These are phyloP conservation scores for Drosophila seguyi DNA, from an alignment of 1,140 invertebrate genomes.

Conservation along the genomic window DNA sequence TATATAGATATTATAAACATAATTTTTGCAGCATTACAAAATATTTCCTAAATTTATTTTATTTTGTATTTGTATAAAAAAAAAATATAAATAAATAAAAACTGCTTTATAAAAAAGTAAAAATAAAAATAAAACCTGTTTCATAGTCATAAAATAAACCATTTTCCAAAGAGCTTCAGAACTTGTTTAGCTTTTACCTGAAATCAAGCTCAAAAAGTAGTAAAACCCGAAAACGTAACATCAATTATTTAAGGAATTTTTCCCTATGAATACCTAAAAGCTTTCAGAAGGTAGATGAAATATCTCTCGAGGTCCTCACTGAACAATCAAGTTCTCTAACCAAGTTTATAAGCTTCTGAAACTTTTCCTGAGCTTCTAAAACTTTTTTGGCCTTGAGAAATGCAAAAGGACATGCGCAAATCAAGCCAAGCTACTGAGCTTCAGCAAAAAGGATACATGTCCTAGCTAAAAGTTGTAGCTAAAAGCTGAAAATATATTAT, in stretches of 20 bases:
- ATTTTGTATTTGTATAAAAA: background rate
- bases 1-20: too few species aligned
- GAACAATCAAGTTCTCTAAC: background rate
- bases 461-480: background rate
- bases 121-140: background rate
- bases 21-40: too few species aligned
- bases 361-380: background rate
- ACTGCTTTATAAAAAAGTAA: background rate
- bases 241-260: too few species aligned
- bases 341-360: background rate
- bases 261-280: background rate
- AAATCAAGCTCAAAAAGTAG: background rate
- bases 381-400: background rate
- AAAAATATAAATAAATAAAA: background rate
- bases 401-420: conserved; percentile 2
- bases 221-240: background rate
- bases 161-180: background rate
- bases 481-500: background rate
- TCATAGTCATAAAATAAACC: background rate
- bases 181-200: background rate
- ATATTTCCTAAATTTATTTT: background rate
- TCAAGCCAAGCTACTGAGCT: background rate
- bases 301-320: background rate
- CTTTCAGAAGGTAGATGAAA: background rate
- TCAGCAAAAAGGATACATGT: background rate